phyloP scores from a whole-genome alignment of 1,140 invertebrate species.

The Melipona quadrifasciata region DNA sequence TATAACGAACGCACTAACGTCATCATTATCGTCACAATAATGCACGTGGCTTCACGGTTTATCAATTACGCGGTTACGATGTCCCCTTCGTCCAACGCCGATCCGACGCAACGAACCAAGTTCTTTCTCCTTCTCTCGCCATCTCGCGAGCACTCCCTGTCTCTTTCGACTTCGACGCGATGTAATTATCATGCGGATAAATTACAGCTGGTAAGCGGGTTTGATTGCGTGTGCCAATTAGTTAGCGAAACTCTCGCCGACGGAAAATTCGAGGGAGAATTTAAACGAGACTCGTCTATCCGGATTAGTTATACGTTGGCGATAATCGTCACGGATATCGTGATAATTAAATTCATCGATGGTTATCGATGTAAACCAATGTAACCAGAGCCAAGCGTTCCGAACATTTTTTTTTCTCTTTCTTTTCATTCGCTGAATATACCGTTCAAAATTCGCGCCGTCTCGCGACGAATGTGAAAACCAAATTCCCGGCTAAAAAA shows the following conservation, averaged over 20 bases:
- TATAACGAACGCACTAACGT: constrained; percentile 67
- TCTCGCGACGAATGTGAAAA: neutral
- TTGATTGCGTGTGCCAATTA: constrained; percentile 55
- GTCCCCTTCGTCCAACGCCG: constrained; percentile 14
- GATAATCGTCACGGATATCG: neutral
- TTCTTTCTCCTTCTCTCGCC: neutral
- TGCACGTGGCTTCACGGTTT: constrained; percentile 50
- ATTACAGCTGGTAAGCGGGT: constrained; percentile 42
- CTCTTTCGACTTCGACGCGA: constrained; percentile 35
- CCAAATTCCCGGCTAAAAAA: neutral
- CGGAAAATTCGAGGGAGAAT: constrained; percentile 12
- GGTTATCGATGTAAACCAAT: neutral
- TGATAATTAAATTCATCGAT: constrained; percentile 17
- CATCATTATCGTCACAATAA: constrained; percentile 64
- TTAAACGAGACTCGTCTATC: constrained; percentile 4
- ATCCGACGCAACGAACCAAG: neutral
- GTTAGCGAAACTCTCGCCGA: constrained; percentile 13
- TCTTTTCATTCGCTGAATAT: neutral
- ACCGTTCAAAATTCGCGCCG: neutral
- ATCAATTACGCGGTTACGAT: constrained; percentile 54
- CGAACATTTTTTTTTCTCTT: neutral
- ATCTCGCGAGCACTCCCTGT: neutral
- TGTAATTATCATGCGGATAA: constrained; percentile 43
- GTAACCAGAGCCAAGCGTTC: neutral
- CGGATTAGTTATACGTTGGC: neutral